These are phyloP conservation scores for Microplitis manilae DNA, from an alignment of 2,888 invertebrate species.

Conservation along the genomic window DNA sequence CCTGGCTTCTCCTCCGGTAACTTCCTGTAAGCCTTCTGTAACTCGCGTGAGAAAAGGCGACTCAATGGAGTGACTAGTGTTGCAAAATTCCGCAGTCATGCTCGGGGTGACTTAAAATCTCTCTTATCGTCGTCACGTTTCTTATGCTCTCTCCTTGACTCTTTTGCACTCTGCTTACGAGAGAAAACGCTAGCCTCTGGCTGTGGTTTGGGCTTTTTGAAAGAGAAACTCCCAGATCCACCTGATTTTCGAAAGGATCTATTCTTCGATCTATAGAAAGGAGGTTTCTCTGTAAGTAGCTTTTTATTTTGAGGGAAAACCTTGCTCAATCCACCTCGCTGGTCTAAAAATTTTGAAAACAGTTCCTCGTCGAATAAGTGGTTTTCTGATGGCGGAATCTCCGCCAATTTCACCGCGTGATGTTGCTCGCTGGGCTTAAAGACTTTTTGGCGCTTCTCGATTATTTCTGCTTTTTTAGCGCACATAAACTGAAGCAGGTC, in stretches of 20 bases:
- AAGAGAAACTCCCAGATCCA: not conserved
- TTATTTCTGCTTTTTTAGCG: conserved; percentile 32
- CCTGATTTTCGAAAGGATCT: not conserved
- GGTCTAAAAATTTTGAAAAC: conserved; percentile 28
- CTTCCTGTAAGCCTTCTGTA: conserved; percentile 11
- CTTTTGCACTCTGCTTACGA: not conserved
- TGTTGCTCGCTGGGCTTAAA: conserved; percentile 31
- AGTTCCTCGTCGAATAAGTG: conserved; percentile 38
- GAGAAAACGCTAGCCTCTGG: not conserved
- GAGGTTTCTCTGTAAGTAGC: not conserved
- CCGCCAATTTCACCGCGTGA: conserved; percentile 27
- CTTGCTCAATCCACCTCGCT: conserved; percentile 10
- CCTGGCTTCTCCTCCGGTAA: conserved; percentile 13
- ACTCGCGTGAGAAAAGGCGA: conserved; percentile 26
- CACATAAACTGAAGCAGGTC: conserved; percentile 39
- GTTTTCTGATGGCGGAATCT: conserved; percentile 37
- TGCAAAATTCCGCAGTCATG: conserved; percentile 44
- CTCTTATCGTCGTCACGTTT: not conserved
- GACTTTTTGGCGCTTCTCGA: conserved; percentile 27
- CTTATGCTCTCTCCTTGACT: not conserved
- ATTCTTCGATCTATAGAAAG: not conserved
- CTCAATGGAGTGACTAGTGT: conserved; percentile 29
- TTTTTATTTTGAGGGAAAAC: conserved; percentile 15
- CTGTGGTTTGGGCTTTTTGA: not conserved
- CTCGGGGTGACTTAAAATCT: not conserved